phyloP scores from a whole-genome alignment of 2,797 vertebrate species.

The Molossus molossus region DNA sequence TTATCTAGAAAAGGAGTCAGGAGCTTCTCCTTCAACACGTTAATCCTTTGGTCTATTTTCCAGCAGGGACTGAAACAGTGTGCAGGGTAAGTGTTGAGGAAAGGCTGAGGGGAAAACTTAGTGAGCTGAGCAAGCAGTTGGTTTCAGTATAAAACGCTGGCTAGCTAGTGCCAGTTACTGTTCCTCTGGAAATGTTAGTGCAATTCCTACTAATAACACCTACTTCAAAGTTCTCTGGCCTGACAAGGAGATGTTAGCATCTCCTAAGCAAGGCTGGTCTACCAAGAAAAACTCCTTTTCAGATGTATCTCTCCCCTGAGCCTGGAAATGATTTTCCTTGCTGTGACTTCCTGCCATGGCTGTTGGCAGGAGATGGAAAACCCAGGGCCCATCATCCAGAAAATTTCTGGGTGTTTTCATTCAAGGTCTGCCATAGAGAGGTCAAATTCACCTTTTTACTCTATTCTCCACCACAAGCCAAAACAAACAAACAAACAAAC shows the following conservation, averaged over 20 bases:
- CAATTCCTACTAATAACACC: background rate
- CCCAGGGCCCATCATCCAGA: background rate
- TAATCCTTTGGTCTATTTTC: constrained; percentile 16
- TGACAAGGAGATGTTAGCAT: background rate
- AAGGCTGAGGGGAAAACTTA: background rate
- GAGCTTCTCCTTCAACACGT: constrained; percentile 7
- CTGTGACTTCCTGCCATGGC: background rate
- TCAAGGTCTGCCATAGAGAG: background rate
- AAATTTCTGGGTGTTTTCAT: background rate
- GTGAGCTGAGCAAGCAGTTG: background rate
- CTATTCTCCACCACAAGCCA: background rate
- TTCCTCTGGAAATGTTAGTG: background rate
- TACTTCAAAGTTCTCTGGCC: background rate
- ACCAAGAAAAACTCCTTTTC: background rate
- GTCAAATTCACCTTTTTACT: background rate
- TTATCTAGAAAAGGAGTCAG: constrained; percentile 24
- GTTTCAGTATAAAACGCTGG: background rate
- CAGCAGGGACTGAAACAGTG: background rate
- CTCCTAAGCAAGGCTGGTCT: background rate
- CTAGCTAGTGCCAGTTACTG: background rate
- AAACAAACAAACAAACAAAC: background rate
- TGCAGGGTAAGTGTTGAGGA: background rate
- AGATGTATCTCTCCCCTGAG: background rate
- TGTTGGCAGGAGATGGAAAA: constrained; percentile 16
- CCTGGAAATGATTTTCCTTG: background rate